Evolutionary conservation across 2,113 vertebrate species (phyloP), one percentile per base, ranked within the genome.

Genomic region (Pithys albifrons): DNA sequence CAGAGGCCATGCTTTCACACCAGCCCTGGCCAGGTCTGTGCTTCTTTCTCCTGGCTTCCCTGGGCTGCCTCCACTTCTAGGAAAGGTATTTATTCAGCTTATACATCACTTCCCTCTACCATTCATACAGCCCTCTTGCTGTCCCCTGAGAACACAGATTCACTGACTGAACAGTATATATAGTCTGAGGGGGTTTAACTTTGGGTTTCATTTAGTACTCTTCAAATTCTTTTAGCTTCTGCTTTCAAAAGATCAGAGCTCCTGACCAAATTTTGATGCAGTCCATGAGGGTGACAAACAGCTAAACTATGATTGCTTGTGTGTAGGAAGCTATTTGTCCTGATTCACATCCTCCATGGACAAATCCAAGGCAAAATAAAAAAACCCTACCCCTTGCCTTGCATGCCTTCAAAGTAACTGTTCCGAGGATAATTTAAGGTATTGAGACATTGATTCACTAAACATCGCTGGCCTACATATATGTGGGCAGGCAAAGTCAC

Each of bases 391-490:
- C 9, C 55, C 13, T 65, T 61, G 57, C 54, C 70, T 79, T 76
- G 18, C 57, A 48, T 45, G 70, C 57, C 66, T 91, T 76, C 31
- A 1, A 85, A 89, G 48, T 31, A 87, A 69, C 52, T 45, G 57
- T 87, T 93, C 69, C 2, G 3, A 88, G 84, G 62, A 83, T 88
- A 89, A 89, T 79, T 92, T 89, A 45, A 89, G 81, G 37, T 82
- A 91, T 69, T 35, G 74, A 87, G 74, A 82, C 73, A 89, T 66
- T 65, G 89, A 94, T 96, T 91, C 74, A 93, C 94, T 85, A 43
- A 88, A 85, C 37, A 79, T 45, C 3, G 0, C 43, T 91, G 54
- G n/a, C 66, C 87, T 89, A 70, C 58, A 62, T 88, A 39, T 54
- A 89, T 45, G 49, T 91, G 91, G 66, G 66, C 76, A 93, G 66